Evolutionary conservation across 2,888 invertebrate genomes (phyloP).

Genomic region (Eumacrocentrus americanus): DNA sequence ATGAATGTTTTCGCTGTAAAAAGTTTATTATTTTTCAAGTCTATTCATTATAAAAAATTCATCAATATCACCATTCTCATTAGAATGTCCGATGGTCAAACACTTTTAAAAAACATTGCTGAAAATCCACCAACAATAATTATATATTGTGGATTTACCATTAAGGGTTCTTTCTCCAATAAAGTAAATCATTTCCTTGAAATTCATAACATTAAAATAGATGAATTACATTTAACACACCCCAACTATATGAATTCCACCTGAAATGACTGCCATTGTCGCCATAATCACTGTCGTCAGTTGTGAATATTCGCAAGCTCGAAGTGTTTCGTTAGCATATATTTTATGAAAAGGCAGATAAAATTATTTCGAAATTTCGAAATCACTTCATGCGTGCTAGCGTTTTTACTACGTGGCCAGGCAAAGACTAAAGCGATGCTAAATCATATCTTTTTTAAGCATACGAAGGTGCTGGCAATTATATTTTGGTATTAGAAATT

Average conservation of each 20-base stretch:
- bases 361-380: too few relatives aligned
- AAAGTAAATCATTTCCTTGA: not conserved
- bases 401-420: too few relatives aligned
- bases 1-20: slow-evolving; percentile 16
- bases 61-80: slow-evolving; percentile 28
- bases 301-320: slow-evolving; percentile 28
- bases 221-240: slow-evolving; percentile 22
- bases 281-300: slow-evolving; percentile 26
- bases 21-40: not conserved
- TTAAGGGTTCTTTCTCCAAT: slow-evolving; percentile 30
- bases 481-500: too few relatives aligned
- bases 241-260: slow-evolving; percentile 31
- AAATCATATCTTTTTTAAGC: too few relatives aligned
- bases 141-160: slow-evolving; percentile 31
- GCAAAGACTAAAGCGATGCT: slow-evolving; percentile 1
- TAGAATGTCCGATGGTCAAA: slow-evolving; percentile 38
- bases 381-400: too few relatives aligned
- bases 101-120: slow-evolving; percentile 33
- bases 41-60: not conserved
- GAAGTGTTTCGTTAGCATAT: too few relatives aligned
- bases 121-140: slow-evolving; percentile 28
- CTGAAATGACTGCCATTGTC: slow-evolving; percentile 28
- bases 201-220: not conserved
- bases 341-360: too few relatives aligned
- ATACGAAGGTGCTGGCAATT: too few relatives aligned